A percentile compares a stretch with the other conserved stretches of the same genome.
Conservation (phyloP, 2,797 vertebrate species). For the Anguilla megastoma region DNA sequence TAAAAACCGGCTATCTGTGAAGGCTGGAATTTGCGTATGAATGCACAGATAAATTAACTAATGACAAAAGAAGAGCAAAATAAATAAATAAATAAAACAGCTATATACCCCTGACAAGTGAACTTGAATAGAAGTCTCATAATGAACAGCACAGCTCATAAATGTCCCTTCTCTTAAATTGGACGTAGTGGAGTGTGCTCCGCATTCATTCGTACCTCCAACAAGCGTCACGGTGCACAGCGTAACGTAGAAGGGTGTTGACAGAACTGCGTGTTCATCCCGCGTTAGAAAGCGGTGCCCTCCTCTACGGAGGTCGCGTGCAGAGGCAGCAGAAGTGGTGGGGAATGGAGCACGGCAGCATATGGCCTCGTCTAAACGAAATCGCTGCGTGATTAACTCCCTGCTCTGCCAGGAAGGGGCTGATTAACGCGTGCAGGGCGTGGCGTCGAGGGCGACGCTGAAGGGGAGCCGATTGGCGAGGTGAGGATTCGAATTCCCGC, state of each 20-base stretch:
- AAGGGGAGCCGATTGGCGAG: background rate
- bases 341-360: slow-evolving; percentile 41
- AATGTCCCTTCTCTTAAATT: background rate
- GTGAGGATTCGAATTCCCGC: background rate
- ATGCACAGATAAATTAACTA: background rate
- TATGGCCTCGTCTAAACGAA: slow-evolving; percentile 59
- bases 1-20: background rate
- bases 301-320: background rate
- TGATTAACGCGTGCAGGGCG: slow-evolving; percentile 50
- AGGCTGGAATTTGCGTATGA: background rate
- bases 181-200: background rate
- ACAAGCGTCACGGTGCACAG: background rate
- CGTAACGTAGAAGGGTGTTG: background rate
- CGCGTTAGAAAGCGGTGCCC: background rate
- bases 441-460: slow-evolving; percentile 30
- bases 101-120: background rate
- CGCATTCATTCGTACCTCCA: background rate
- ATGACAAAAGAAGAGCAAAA: background rate
- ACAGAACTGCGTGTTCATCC: background rate
- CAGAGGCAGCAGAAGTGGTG: slow-evolving; percentile 36
- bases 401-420: slow-evolving; percentile 55
- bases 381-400: slow-evolving; percentile 44
- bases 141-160: background rate
- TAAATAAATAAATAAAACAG: background rate
- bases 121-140: background rate